phyloP scores from a whole-genome alignment of 1,140 invertebrate species.

The Anastrepha ludens region DNA sequence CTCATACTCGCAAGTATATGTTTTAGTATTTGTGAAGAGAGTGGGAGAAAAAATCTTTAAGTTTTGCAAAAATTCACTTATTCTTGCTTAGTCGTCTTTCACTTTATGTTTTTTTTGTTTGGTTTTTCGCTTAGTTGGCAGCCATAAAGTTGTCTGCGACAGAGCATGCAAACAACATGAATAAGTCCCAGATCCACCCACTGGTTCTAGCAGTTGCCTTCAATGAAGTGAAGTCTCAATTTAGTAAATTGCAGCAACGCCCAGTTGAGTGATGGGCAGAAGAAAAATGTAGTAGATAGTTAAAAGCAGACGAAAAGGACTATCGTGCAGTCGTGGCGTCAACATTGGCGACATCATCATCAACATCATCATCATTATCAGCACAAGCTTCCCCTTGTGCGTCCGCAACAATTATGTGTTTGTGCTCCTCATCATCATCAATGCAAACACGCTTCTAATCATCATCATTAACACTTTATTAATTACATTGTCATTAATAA shows the following conservation, averaged over 20 bases:
- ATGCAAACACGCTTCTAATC: not conserved
- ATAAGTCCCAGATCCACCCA: not conserved
- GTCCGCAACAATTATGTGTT: not conserved
- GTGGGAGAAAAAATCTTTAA: not conserved
- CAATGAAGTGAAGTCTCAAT: not conserved
- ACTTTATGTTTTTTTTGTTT: not conserved
- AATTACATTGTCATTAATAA: conserved; percentile 36
- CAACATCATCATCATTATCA: not conserved
- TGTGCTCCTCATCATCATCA: not conserved
- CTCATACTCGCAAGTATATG: not conserved
- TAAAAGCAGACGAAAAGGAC: not conserved
- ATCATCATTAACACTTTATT: conserved; percentile 38
- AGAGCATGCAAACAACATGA: not conserved
- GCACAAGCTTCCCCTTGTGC: not conserved
- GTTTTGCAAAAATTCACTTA: not conserved
- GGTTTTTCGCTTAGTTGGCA: not conserved
- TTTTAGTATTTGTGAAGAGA: not conserved
- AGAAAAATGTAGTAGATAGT: no score
- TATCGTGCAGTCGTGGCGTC: not conserved
- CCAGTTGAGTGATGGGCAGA: not conserved
- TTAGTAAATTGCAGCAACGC: conserved; percentile 6
- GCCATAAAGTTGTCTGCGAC: not conserved
- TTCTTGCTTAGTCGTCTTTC: not conserved
- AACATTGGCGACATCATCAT: not conserved
- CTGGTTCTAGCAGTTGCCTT: not conserved